These are phyloP conservation scores for Sardinella longiceps DNA, from an alignment of 2,797 vertebrate genomes.

Conservation along the genomic window DNA sequence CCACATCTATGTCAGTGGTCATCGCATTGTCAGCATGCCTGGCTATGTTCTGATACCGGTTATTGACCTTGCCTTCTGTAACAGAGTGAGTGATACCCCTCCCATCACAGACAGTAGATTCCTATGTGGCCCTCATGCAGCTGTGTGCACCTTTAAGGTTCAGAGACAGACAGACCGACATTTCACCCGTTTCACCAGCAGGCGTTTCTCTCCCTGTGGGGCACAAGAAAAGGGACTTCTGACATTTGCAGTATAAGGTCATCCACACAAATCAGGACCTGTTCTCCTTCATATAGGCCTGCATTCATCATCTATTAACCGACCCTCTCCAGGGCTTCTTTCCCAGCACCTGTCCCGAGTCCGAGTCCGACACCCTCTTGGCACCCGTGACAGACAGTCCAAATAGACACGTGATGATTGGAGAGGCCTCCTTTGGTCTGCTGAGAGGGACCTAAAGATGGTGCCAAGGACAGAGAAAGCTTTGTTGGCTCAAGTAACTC, in stretches of 20 bases:
- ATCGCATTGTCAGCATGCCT: background rate
- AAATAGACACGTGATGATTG: background rate
- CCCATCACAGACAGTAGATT: background rate
- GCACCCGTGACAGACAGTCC: background rate
- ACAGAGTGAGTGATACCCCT: background rate
- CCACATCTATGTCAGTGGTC: background rate
- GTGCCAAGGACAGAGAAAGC: constrained; percentile 14
- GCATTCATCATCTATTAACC: background rate
- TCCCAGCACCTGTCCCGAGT: background rate
- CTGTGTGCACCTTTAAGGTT: background rate
- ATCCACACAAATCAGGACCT: constrained; percentile 7
- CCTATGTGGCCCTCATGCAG: background rate
- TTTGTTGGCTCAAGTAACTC: constrained; percentile 11
- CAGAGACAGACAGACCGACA: background rate
- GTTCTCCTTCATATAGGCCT: constrained; percentile 23
- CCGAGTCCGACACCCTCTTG: no score
- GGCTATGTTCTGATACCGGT: background rate
- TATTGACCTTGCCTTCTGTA: constrained; percentile 15
- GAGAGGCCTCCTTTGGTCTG: constrained; percentile 23
- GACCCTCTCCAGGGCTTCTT: background rate
- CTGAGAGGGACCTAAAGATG: constrained; percentile 29
- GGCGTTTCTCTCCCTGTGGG: background rate
- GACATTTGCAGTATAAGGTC: constrained; percentile 27
- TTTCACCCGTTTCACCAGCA: background rate
- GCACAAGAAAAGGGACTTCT: background rate